Base-by-base conservation (phyloP, 2,888 invertebrate species). In the Eurytoma adleriae region DNA sequence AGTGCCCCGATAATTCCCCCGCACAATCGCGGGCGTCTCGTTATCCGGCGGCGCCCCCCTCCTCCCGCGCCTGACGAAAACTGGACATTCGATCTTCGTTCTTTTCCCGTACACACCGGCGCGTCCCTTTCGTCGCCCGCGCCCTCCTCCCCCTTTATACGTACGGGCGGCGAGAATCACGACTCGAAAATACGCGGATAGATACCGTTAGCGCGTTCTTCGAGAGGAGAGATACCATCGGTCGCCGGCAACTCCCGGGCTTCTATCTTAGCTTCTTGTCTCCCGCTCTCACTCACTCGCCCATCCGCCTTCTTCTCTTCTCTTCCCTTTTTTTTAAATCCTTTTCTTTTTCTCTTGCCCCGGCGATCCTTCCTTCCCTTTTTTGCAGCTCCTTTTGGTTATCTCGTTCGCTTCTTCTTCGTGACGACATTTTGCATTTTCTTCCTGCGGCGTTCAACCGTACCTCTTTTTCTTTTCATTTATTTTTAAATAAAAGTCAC, bases 181-280 rank as follows among this genome's bases (percentile, higher is more conserved):
- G 74, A 74, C 59, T 71, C 59, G 59, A 24, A 61, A 71, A n/a
- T 71, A 71, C 71, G 59, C 50, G 59, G 83, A 84, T 85, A 81
- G 81, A 84, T 86, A 82, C 86, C 86, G 86, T 87, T 87, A 87
- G 82, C 80, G 84, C 83, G 71, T 71, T 84, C 79, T 84, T 81
- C 68, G 74, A n/a, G n/a, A n/a, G n/a, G 80, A 81, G 71, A 86
- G 87, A 86, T 87, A 86, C 83, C 81, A 87, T 87, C 87, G 82
- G 74, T 81, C 83, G 81, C 78, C 79, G 72, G 80, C 70, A 75
- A 82, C 77, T 81, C 81, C 75, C 77, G 81, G 27, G 68, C 57
- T 71, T 74, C 79, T 79, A 52, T 62, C 72, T 72, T 52, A n/a
- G 50, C 72, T 74, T 72, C 59, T 68, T 70, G 66, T 77, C 69